Percentiles rank a stretch among this genome's conserved stretches.
phyloP scores from a whole-genome alignment of 2,888 invertebrate species.

The Metellina segmentata region DNA sequence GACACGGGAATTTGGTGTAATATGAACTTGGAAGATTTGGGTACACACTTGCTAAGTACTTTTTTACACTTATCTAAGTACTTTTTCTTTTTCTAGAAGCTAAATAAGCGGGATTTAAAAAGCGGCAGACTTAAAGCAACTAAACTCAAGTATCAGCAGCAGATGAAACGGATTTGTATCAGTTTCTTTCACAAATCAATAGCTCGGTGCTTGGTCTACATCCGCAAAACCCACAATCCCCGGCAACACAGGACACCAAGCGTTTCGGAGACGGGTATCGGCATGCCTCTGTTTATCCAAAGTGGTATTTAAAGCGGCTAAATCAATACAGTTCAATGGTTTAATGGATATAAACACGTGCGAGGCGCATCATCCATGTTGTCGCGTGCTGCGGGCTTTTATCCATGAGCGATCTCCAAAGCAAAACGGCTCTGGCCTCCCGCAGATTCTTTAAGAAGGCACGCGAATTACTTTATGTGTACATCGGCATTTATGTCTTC shows the following conservation, averaged over 20 bases:
- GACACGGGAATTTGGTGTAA: too few species aligned
- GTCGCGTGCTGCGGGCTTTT: slow-evolving; percentile 55
- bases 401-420: slow-evolving; percentile 39
- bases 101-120: too few species aligned
- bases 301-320: slow-evolving; percentile 27
- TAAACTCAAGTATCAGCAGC: too few species aligned
- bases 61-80: too few species aligned
- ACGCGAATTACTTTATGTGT: slow-evolving; percentile 41
- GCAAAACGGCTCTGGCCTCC: slow-evolving; percentile 58
- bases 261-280: slow-evolving; percentile 26
- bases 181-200: slow-evolving; percentile 14
- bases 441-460: slow-evolving; percentile 50
- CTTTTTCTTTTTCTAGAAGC: too few species aligned
- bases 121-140: too few species aligned
- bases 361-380: slow-evolving; percentile 30
- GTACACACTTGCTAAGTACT: too few species aligned
- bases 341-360: slow-evolving; percentile 51
- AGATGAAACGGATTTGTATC: neutral
- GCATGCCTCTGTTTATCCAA: slow-evolving; percentile 16
- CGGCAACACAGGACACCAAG: neutral
- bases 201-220: slow-evolving; percentile 20
- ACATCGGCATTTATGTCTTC: neutral
- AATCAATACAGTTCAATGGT: slow-evolving; percentile 63
- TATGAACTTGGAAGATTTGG: too few species aligned
- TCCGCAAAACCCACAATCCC: slow-evolving; percentile 6